phyloP scores from a whole-genome alignment of 1,140 invertebrate genomes.

The Physella acuta region DNA sequence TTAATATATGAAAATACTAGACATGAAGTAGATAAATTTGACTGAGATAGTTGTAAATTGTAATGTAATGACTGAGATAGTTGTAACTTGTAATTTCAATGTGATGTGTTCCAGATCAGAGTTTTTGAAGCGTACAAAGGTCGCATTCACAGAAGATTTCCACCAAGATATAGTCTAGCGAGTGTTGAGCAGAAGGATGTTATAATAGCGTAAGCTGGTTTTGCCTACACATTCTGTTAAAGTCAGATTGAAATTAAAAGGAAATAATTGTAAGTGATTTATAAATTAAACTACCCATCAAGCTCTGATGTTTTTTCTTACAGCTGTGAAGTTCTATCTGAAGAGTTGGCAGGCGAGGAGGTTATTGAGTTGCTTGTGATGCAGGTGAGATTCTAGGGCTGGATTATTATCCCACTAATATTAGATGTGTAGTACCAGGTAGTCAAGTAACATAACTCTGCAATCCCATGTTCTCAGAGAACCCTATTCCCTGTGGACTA shows the following conservation, averaged over 20 bases:
- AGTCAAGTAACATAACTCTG: too few relatives aligned
- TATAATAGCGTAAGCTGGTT: slow-evolving; percentile 59
- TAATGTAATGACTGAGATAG: too few relatives aligned
- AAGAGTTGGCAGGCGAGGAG: slow-evolving; percentile 54
- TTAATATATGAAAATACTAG: too few relatives aligned
- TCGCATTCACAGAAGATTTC: slow-evolving; percentile 52
- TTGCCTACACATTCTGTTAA: neutral
- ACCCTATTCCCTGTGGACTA: slow-evolving; percentile 52
- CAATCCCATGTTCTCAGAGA: slow-evolving; percentile 44
- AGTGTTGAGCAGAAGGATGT: slow-evolving; percentile 44
- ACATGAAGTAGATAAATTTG: too few relatives aligned
- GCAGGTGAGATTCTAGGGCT: too few relatives aligned
- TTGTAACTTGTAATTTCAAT: too few relatives aligned
- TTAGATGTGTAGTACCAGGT: too few relatives aligned
- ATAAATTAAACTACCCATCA: neutral
- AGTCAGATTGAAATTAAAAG: neutral
- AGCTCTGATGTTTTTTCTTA: slow-evolving; percentile 21
- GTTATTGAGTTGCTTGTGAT: slow-evolving; percentile 59
- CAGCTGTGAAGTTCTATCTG: slow-evolving; percentile 58
- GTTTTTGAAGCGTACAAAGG: slow-evolving; percentile 57
- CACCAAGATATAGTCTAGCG: slow-evolving; percentile 35
- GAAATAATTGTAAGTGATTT: neutral
- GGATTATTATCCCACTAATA: too few relatives aligned
- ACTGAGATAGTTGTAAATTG: too few relatives aligned
- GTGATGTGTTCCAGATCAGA: slow-evolving; percentile 45